Evolutionary conservation across 2,888 invertebrate genomes (phyloP), one percentile per base, ranked within the genome.

Genomic region (Hyalella azteca): DNA sequence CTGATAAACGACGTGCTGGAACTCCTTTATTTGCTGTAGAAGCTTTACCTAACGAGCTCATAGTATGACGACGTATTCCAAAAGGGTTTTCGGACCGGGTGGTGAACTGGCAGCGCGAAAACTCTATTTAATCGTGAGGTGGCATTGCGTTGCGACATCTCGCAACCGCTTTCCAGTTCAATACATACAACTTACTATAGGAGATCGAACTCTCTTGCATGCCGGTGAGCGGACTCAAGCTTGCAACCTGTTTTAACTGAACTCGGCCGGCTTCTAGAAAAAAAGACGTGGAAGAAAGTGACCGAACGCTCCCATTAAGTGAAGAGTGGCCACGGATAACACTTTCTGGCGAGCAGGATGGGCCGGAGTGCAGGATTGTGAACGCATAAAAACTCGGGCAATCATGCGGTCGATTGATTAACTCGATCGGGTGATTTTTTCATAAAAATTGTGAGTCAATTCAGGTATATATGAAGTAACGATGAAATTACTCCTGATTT

Each of bases 161-260:
- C 19, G 66, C 66, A 66, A 66, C 66, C 36, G 29, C 45, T 11
- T 3, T 19, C 36, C 29, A 29, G 66, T 39, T 66, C 66, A 32
- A 66, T 39, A 66, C n/a, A n/a, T n/a, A n/a, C 36, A 66, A 66
- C 36, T 66, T 19, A 66, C 36, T 66, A 54, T 54, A 66, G 39
- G 66, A 66, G 66, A 66, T 66, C 66, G 66, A 66, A 66, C 66
- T 66, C 39, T 5, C 66, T 66, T 66, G 66, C 66, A 66, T 66
- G 66, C 66, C 66, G 29, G 36, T 4, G 66, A 66, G 66, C 66
- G 66, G 19, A 36, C 36, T 39, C 66, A 3, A 11, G 66, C 29
- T 66, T 66, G 36, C 66, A 66, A 66, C 66, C 66, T 66, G 66
- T 39, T 66, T n/a, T 36, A 66, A 66, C 66, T 19, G 66, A 66